These are phyloP conservation scores for Epistrophella euchroma DNA, from an alignment of 2,888 invertebrate species.

Conservation along the genomic window DNA sequence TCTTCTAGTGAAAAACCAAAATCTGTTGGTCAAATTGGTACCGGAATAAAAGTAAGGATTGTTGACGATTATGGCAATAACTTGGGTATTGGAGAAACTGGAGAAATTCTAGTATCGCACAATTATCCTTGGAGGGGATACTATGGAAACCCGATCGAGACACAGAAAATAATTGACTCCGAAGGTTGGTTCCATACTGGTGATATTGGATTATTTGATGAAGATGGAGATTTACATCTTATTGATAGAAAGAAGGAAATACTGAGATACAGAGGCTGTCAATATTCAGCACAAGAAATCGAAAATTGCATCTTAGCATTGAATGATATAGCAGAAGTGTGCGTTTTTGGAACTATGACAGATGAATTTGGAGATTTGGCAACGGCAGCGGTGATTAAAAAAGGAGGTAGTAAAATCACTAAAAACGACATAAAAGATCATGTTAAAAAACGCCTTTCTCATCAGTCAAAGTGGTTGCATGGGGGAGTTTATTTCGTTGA, in stretches of 20 bases:
- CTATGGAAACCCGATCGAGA: slow-evolving; percentile 80
- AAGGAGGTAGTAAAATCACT: neutral
- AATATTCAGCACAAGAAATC: slow-evolving; percentile 76
- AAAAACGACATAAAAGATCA: slow-evolving; percentile 26
- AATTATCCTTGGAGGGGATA: slow-evolving; percentile 81
- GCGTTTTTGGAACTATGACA: slow-evolving; percentile 75
- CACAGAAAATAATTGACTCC: slow-evolving; percentile 79
- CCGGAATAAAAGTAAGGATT: slow-evolving; percentile 80
- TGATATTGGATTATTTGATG: slow-evolving; percentile 82
- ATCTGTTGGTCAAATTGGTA: slow-evolving; percentile 80
- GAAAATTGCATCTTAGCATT: slow-evolving; percentile 71
- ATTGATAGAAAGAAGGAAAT: slow-evolving; percentile 80
- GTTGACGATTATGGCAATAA: slow-evolving; percentile 79
- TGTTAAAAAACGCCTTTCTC: slow-evolving; percentile 11
- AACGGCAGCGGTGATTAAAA: slow-evolving; percentile 68
- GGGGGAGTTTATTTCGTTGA: slow-evolving; percentile 81
- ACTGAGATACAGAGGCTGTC: slow-evolving; percentile 74
- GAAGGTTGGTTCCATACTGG: slow-evolving; percentile 83
- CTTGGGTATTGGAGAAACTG: slow-evolving; percentile 79
- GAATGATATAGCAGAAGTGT: slow-evolving; percentile 65
- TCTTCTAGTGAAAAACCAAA: slow-evolving; percentile 77
- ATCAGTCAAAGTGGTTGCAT: slow-evolving; percentile 78
- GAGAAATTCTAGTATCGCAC: slow-evolving; percentile 80
- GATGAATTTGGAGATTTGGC: slow-evolving; percentile 65
- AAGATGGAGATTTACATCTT: slow-evolving; percentile 80